These are phyloP conservation scores for Diabrotica balteata DNA, from an alignment of 2,888 invertebrate genomes.

Conservation along the genomic window DNA sequence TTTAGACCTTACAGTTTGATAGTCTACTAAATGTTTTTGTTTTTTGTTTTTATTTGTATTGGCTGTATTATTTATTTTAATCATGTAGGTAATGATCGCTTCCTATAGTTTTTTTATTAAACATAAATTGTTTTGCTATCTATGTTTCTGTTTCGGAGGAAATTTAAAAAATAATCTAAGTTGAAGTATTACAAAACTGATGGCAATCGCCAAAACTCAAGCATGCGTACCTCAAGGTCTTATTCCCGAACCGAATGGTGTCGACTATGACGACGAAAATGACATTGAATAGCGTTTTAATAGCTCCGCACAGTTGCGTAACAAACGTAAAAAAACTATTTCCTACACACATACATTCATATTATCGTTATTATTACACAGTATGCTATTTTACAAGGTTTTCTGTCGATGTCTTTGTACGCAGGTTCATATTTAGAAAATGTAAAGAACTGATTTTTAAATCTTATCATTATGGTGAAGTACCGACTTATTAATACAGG, in stretches of 20 bases:
- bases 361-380: constrained; percentile 8
- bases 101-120: too few species aligned
- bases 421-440: background rate
- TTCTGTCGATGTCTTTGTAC: constrained; percentile 3
- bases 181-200: background rate
- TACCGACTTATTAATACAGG: too few species aligned
- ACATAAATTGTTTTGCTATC: too few species aligned
- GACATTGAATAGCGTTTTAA: constrained; percentile 51
- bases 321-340: constrained; percentile 38
- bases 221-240: constrained; percentile 27
- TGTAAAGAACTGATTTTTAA: too few species aligned
- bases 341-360: constrained; percentile 33
- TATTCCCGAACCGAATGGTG: background rate
- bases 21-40: too few species aligned
- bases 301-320: constrained; percentile 48
- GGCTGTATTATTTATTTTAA: too few species aligned
- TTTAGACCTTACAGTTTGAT: too few species aligned
- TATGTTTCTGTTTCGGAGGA: too few species aligned
- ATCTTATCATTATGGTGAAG: too few species aligned
- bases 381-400: constrained; percentile 27
- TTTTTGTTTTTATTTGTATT: too few species aligned
- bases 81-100: too few species aligned
- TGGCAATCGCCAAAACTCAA: constrained; percentile 17
- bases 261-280: constrained; percentile 42
- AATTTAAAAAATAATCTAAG: too few species aligned